phyloP scores from a whole-genome alignment of 1,140 invertebrate species.

The Ostrea edulis region DNA sequence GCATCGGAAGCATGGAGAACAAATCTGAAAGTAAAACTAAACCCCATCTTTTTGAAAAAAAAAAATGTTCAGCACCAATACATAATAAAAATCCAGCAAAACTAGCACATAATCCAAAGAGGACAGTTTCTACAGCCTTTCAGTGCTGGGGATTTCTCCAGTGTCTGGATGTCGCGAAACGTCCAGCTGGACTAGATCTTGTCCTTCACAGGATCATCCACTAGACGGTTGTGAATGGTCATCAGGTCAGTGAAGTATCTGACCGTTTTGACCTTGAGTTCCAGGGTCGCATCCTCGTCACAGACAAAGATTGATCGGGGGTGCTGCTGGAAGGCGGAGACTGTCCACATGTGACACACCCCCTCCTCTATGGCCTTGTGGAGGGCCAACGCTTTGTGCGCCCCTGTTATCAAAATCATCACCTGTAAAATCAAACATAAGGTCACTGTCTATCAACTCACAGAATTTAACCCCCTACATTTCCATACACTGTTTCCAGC shows the following conservation, averaged over 20 bases:
- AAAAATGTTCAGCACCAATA: background rate
- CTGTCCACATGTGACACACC: constrained; percentile 99
- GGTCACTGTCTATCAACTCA: background rate
- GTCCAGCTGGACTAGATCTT: background rate
- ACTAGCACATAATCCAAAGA: background rate
- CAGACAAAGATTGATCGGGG: constrained; percentile 89
- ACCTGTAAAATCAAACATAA: constrained; percentile 83
- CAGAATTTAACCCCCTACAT: too few species aligned
- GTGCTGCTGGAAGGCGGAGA: constrained; percentile 95
- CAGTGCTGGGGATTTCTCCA: background rate
- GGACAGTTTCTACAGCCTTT: background rate
- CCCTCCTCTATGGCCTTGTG: constrained; percentile 98
- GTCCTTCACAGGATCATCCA: constrained; percentile 60
- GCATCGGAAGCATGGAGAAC: too few species aligned
- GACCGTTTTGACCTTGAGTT: constrained; percentile 98
- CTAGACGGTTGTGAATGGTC: constrained; percentile 80
- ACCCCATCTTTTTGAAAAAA: too few species aligned
- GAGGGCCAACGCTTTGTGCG: constrained; percentile 96
- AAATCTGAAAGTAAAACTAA: too few species aligned
- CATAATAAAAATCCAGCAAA: background rate
- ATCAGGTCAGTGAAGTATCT: constrained; percentile 95
- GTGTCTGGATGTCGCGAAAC: background rate
- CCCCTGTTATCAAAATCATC: constrained; percentile 98
- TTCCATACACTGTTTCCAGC: too few species aligned
- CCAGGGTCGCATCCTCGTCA: constrained; percentile 98